Evolutionary conservation across 1,140 invertebrate genomes (phyloP).

Genomic region (Tetragonula clypearis): DNA sequence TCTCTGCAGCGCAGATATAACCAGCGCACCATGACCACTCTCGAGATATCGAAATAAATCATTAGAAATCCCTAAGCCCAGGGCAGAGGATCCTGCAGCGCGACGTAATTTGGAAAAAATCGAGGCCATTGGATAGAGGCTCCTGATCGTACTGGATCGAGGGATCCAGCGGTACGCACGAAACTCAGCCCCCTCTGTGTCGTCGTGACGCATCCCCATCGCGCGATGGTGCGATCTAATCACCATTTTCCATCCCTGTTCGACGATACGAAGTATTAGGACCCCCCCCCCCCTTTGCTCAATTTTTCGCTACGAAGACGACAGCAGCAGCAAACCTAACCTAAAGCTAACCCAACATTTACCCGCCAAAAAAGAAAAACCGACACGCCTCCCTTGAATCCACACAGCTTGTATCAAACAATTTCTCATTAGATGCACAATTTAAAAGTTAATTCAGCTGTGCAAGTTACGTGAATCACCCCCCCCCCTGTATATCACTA

Average conservation of each 20-base stretch:
- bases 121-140: slow-evolving; percentile 45
- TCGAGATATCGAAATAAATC: slow-evolving; percentile 48
- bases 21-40: neutral
- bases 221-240: neutral
- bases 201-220: slow-evolving; percentile 22
- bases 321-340: neutral
- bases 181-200: slow-evolving; percentile 16
- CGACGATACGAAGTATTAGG: slow-evolving; percentile 17
- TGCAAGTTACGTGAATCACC: too few species aligned
- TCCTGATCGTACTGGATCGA: slow-evolving; percentile 57
- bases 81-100: slow-evolving; percentile 14
- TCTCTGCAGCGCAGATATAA: too few species aligned
- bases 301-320: neutral
- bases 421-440: too few species aligned
- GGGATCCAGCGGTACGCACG: slow-evolving; percentile 55
- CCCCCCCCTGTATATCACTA: too few species aligned
- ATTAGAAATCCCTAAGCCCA: slow-evolving; percentile 34
- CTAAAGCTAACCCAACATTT: too few species aligned
- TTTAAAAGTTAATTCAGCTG: too few species aligned
- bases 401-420: too few species aligned
- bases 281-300: neutral
- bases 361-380: too few species aligned
- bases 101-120: slow-evolving; percentile 60
- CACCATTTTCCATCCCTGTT: neutral
- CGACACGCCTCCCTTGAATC: too few species aligned